Evolutionary conservation across 2,797 vertebrate genomes (phyloP).

Genomic region (Knipowitschia caucasica): DNA sequence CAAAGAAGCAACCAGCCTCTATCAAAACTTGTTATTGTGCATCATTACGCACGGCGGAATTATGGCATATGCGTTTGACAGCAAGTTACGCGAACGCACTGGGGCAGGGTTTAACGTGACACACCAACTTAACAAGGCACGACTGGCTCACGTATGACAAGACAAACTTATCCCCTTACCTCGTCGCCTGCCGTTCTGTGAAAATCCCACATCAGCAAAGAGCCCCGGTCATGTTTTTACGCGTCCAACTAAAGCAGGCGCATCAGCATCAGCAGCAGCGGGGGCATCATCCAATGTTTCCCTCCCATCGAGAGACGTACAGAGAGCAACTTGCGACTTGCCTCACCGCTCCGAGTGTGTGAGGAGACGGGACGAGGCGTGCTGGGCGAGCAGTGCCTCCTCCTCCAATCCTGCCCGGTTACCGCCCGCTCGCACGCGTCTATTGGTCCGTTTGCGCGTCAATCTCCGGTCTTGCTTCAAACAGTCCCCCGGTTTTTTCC

Average conservation of each 20-base stretch:
- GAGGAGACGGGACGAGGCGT: conserved; percentile 39
- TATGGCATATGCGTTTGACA: neutral
- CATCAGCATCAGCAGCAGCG: too few relatives aligned
- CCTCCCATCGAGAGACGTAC: neutral
- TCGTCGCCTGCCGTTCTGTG: conserved; percentile 25
- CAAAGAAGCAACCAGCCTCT: neutral
- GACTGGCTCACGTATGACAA: neutral
- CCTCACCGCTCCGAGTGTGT: conserved; percentile 44
- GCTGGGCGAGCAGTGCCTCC: conserved; percentile 40
- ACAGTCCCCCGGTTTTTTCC: conserved; percentile 27
- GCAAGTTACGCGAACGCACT: neutral
- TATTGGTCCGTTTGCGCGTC: conserved; percentile 77
- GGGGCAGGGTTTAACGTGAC: neutral
- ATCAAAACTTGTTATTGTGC: neutral
- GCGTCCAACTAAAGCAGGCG: conserved; percentile 1
- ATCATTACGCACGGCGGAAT: neutral
- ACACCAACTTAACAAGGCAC: neutral
- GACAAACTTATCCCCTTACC: conserved; percentile 56
- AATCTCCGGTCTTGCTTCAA: conserved; percentile 45
- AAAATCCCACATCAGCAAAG: conserved; percentile 38
- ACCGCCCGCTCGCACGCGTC: conserved; percentile 62
- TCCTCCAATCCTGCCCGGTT: conserved; percentile 74
- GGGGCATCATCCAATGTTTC: neutral
- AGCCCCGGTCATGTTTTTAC: conserved; percentile 37
- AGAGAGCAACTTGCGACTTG: conserved; percentile 35